Evolutionary conservation across 2,797 vertebrate species (phyloP), one percentile per base, ranked within the genome.

Genomic region (Gallinago stenura): DNA sequence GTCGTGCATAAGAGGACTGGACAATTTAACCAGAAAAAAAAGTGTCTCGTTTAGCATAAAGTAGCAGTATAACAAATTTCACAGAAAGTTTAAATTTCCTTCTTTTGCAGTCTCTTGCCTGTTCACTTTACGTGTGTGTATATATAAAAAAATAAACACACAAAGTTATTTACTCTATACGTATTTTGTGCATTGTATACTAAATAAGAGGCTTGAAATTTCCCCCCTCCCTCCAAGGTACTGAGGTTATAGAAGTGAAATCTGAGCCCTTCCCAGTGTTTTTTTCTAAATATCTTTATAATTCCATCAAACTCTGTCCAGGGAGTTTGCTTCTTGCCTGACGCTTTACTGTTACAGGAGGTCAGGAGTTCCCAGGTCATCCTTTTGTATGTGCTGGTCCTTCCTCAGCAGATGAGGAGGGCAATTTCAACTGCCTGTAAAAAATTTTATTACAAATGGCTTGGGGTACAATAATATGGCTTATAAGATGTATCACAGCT

Each of bases 301-400:
- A 6, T 77, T 60, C 20, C 14, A 3, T 82, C 35, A 15, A 1
- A 10, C 35, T 65, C 16, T 15, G 45, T 4, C 43, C 15, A 11
- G 25, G 46, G 43, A 48, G 11, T 25, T 84, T 51, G 37, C 35
- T 37, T 56, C 0, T 0, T 56, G 30, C 51, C 21, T 1, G 1
- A 16, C 5, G 3, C 24, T 68, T 68, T 12, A 3, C 54, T 75
- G 1, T 2, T 57, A 17, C 25, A 18, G 69, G 20, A 82, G 43
- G 12, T n/a, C 61, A 25, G 15, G 83, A 60, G 58, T 37, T 88
- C 64, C 35, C 18, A 3, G 24, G 35, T 35, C 28, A 25, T 64
- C 46, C 39, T 71, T 65, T 37, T 26, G 1, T 45, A 31, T 0
- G 0, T 0, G 0, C 17, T n/a, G 7, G 15, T 62, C 39, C 30